A percentile compares a stretch with the other conserved stretches of the same genome.
phyloP scores from a whole-genome alignment of 2,888 invertebrate species.

The Drosophila borealis region DNA sequence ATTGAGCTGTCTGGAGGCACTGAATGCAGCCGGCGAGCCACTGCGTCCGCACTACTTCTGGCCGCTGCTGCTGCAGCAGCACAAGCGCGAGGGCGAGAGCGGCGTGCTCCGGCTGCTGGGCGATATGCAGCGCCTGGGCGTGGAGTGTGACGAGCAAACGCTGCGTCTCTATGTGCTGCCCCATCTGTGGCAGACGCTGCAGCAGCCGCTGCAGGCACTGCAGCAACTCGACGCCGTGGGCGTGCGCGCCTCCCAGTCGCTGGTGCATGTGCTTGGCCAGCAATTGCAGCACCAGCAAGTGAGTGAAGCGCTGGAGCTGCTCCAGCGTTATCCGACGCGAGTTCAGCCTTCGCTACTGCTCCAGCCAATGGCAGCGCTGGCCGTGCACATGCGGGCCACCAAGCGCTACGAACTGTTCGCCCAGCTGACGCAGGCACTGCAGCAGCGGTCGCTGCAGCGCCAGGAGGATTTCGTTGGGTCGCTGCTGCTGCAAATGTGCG shows the following conservation, averaged over 20 bases:
- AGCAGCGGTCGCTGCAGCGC: slow-evolving; percentile 84
- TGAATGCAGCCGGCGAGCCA: slow-evolving; percentile 64
- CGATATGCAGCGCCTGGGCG: slow-evolving; percentile 86
- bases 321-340: slow-evolving; percentile 84
- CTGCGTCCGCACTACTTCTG: slow-evolving; percentile 88
- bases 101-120: slow-evolving; percentile 86
- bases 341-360: slow-evolving; percentile 86
- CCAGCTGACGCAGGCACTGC: slow-evolving; percentile 86
- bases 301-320: slow-evolving; percentile 52
- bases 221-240: slow-evolving; percentile 76
- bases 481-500: slow-evolving; percentile 86
- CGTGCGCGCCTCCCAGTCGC: slow-evolving; percentile 69
- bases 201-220: slow-evolving; percentile 71
- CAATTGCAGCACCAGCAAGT: slow-evolving; percentile 73
- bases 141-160: slow-evolving; percentile 87
- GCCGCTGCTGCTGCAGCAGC: slow-evolving; percentile 87
- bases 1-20: slow-evolving; percentile 66
- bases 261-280: slow-evolving; percentile 75
- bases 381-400: slow-evolving; percentile 83
- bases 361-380: slow-evolving; percentile 85
- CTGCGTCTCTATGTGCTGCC: slow-evolving; percentile 87
- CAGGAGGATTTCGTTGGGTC: slow-evolving; percentile 87
- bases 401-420: slow-evolving; percentile 85
- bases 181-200: slow-evolving; percentile 78
- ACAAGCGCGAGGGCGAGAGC: slow-evolving; percentile 86